Evolutionary conservation across 1,140 invertebrate genomes (phyloP), one percentile per base, ranked within the genome.

Genomic region (Eupeodes corollae): DNA sequence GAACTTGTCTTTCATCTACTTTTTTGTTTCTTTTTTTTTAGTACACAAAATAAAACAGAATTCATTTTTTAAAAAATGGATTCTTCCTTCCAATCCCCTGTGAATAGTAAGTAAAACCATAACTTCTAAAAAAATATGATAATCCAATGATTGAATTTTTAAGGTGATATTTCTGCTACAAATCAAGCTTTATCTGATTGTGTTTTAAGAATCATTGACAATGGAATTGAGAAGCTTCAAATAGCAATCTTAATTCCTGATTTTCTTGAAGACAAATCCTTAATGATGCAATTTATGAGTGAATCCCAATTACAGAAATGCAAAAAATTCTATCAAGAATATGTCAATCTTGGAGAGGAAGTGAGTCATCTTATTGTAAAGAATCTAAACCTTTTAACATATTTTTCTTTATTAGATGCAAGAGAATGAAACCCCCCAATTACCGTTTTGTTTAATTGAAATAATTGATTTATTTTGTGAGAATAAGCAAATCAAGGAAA

Each of bases 381-480:
- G n/a, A n/a, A n/a, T n/a, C n/a, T n/a, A n/a, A n/a, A n/a, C n/a
- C n/a, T n/a, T n/a, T n/a, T n/a, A n/a, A n/a, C n/a, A n/a, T n/a
- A n/a, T n/a, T n/a, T n/a, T n/a, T 41, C 9, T 26, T 41, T 9
- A 5, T 41, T 19, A 16, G 21, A 19, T 41, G n/a, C 21, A 26
- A 5, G 13, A 13, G 3, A 13, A 18, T 5, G 6, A 41, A 26
- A 15, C 32, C 30, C 32, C 31, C 5, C 14, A 49, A 43, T 35
- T 45, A 26, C 30, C 45, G 21, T 49, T 33, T 42, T 19, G 38
- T 16, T 8, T 50, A 3, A 45, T 50, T 30, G 42, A 46, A 46
- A 12, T 49, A 10, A 52, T 52, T 19, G 51, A 52, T 32, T 42
- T 49, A 12, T 49, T 49, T 48, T 45, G 46, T 44, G 45, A 52